Evolutionary conservation across 2,888 invertebrate species (phyloP), one percentile per base, ranked within the genome.

Genomic region (Aporophyla nigra): DNA sequence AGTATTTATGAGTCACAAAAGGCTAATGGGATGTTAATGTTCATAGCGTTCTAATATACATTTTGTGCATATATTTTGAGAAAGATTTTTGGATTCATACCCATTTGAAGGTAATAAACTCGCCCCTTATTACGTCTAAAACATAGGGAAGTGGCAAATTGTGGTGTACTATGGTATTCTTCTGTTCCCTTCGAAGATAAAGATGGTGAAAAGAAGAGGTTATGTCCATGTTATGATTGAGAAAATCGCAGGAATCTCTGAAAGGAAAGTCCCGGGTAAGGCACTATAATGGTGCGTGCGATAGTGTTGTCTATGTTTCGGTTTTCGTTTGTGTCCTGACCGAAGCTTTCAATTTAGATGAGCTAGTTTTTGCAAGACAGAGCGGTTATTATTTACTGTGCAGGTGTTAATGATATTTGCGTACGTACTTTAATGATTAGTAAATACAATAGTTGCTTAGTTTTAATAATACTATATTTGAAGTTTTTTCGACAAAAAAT

Each of bases 1-100:
- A 21, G n/a, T 7, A n/a, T 59, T 65, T 78, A 49, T 78, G 81
- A 78, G 58, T 80, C 76, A 79, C 19, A 6, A 16, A 19, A 53
- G 27, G 6, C 21, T 59, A 1, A 68, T 24, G 46, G 5, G 24
- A 19, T 19, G 27, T 51, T 40, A 7, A 10, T 6, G 16, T 27
- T 16, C 21, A 43, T 71, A 46, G 3, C 24, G 14, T 24, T 24
- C 14, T 27, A 43, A 21, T 24, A 14, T 24, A 5, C 14, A 56
- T 24, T 24, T 24, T 56, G 40, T 14, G 51, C 16, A 49, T n/a
- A 33, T 5, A 19, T 59, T 9, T 27, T 58, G 3, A 58, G 27
- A 59, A 4, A 16, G 7, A 33, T 10, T 21, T 33, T 33, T 4
- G 19, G 3, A 59, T 19, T 59, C 4, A 1, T 19, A 10, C 1